Evolutionary conservation across 2,113 vertebrate genomes (phyloP).

Genomic region (Phalacrocorax aristotelis): DNA sequence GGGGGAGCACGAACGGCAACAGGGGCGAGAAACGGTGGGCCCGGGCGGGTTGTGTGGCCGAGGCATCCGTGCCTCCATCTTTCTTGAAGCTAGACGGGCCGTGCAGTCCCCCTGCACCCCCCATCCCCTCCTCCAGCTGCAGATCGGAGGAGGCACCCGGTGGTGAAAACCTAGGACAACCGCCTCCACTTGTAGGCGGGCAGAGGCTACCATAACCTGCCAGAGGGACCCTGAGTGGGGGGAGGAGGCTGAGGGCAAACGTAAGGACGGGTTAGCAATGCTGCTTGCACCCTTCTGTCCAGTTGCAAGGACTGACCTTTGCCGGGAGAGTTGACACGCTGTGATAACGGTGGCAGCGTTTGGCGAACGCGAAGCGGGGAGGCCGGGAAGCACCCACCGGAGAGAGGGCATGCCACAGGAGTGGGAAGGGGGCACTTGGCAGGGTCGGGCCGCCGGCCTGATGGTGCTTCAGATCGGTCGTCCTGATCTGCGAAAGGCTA

Average conservation of each 20-base stretch:
- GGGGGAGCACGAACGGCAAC: background rate
- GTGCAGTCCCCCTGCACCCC: background rate
- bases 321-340: background rate
- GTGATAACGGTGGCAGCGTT: background rate
- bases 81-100: background rate
- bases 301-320: background rate
- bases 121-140: background rate
- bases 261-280: background rate
- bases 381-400: background rate
- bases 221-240: background rate
- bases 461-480: background rate
- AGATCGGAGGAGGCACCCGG: too few relatives aligned
- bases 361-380: rapidly evolving
- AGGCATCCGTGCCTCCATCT: background rate
- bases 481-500: background rate
- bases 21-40: background rate
- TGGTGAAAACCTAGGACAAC: background rate
- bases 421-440: background rate
- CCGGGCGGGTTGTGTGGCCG: rapidly evolving
- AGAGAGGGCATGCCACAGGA: background rate
- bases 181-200: background rate
- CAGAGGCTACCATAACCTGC: background rate
- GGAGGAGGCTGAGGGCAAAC: background rate
- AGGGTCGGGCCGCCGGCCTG: too few relatives aligned
- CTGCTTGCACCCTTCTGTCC: background rate